Evolutionary conservation across 1,140 invertebrate species (phyloP), one percentile per base, ranked within the genome.

Genomic region (Thereuonema tuberculata): DNA sequence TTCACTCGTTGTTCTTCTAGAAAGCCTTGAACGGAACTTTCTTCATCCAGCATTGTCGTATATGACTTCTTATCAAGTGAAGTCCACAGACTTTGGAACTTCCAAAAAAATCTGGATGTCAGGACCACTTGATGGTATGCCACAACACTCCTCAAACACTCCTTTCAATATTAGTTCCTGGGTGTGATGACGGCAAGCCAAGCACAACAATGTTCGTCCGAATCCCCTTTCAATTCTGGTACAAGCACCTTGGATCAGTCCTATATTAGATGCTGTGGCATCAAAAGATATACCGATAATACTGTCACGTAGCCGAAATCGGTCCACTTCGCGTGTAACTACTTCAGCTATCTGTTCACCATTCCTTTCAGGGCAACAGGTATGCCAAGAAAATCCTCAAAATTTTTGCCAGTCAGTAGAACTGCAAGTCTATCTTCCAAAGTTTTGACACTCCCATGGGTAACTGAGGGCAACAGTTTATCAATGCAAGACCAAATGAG

Each of bases 51-150:
- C 47, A 23, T 59, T 59, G 47, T 54, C 37, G 47, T 54, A 59
- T 56, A 59, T 59, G 58, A 59, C 48, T 59, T 59, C 58, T 59
- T 55, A 59, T 59, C 58, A 54, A 59, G 58, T 59, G 46, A 52
- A 54, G 17, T 37, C 58, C 37, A 43, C 46, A 55, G 3, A 54
- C 14, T 49, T 21, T 54, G 46, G 23, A 59, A 59, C 58, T 59
- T 53, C 24, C 58, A n/a, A 47, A 59, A 59, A 59, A 60, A 60
- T 58, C 27, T 58, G 26, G 59, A 57, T 54, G 23, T 59, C 58
- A 59, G 47, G 27, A 57, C 47, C 58, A 59, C 52, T 59, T 59
- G 54, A 43, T 43, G 37, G 37, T 43, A 43, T n/a, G n/a, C 37
- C 9, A n/a, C 9, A 43, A 43, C 37, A 43, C 37, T 43, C 37